Base-by-base conservation (phyloP, 1,140 invertebrate genomes). In the Drosophila nannoptera region DNA sequence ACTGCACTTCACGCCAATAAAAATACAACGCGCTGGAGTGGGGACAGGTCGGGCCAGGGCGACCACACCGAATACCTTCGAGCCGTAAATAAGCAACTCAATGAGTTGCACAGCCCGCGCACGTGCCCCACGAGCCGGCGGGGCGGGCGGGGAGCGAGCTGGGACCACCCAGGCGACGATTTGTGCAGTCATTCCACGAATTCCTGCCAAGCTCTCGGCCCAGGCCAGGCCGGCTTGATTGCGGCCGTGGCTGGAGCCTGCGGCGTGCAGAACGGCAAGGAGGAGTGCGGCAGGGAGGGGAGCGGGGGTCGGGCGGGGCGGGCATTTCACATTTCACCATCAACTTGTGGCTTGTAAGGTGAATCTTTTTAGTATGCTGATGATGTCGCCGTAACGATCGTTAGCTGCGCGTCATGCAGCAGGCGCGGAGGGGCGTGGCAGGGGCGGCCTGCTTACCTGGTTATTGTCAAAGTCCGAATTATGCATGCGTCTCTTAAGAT, bases 21-120 rank as follows among this genome's bases (percentile, higher is more conserved):
- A 77, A 81, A 69, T 32, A 63, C 45, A 56, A 59, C 4, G 38
- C 22, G 35, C 40, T 14, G n/a, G 35, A 29, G 67, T 22, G 36
- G 48, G 31, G 43, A 46, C 29, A 12, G 32, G 4, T n/a, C 7
- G 42, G 32, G 35, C 22, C 52, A 53, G 6, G n/a, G 16, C 14
- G 45, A 63, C 75, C 70, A 66, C 73, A 80, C 66, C 55, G 78
- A 83, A 84, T 84, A 84, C 69, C 80, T 86, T 74, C 59, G 60
- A 78, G 77, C 80, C 81, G 80, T 84, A 84, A 84, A 84, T 86
- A 84, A 84, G 80, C 80, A 84, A 84, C 80, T 84, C 80, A 84
- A 84, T 84, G 81, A 86, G 81, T 81, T 80, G 80, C 76, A 63
- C 63, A 66, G 62, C 61, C 80, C 86, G 80, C 81, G 80, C 80